Percentiles rank a stretch among this genome's conserved stretches.
Conservation (phyloP, 2,888 invertebrate species). For the Subacronicta megacephala region DNA sequence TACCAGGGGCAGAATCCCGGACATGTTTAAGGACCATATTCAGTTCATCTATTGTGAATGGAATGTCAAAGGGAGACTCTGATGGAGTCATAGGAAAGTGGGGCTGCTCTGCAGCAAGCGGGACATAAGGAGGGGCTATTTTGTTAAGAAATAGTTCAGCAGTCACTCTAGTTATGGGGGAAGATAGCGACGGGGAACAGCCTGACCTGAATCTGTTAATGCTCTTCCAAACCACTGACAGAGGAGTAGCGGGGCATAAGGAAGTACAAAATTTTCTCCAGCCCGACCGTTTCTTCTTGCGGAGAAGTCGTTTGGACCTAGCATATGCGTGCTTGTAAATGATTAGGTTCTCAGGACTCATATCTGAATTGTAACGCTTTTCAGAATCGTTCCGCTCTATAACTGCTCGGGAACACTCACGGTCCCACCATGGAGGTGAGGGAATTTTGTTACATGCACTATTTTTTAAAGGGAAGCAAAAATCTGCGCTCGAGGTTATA, state of each 20-base stretch:
- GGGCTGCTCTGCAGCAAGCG: background rate
- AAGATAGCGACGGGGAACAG: background rate
- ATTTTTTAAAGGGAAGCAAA: background rate
- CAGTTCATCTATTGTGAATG: background rate
- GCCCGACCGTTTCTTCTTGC: background rate
- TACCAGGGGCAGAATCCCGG: conserved; percentile 3
- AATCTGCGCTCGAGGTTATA: background rate
- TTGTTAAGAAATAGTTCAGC: background rate
- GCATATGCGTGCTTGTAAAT: background rate
- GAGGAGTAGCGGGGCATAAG: background rate
- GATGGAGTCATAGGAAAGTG: background rate
- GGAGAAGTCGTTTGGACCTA: background rate
- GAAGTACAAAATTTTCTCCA: background rate
- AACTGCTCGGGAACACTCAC: background rate
- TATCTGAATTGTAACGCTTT: background rate
- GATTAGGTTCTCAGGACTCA: background rate
- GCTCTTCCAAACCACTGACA: background rate
- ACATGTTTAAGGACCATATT: background rate
- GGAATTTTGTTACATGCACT: background rate
- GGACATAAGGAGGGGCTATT: background rate
- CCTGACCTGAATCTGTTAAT: background rate
- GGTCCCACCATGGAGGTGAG: background rate
- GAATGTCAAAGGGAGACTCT: background rate
- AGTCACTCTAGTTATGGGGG: background rate
- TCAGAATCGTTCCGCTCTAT: background rate